Conservation (phyloP, 2,113 vertebrate genomes). For the Erpornis zantholeuca region DNA sequence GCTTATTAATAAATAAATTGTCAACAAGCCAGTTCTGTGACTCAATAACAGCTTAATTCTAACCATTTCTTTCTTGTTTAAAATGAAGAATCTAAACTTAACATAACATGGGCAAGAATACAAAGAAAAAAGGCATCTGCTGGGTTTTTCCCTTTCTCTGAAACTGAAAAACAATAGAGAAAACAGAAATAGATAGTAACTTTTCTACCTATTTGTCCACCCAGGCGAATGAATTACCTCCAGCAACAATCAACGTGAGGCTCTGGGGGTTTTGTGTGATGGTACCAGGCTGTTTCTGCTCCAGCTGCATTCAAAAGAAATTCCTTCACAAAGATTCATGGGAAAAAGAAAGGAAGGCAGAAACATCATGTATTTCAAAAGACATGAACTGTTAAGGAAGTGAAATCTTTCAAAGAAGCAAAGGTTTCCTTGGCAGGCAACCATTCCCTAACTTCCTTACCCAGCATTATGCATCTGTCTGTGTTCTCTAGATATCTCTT, state of each 20-base stretch:
- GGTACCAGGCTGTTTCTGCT: neutral
- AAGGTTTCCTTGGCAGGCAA: neutral
- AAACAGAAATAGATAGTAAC: neutral
- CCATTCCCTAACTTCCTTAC: neutral
- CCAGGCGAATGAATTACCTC: neutral
- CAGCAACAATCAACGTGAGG: neutral
- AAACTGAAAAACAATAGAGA: neutral
- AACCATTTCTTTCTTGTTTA: neutral
- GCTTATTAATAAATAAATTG: slow-evolving; percentile 4
- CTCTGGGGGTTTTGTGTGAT: neutral
- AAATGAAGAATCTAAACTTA: neutral
- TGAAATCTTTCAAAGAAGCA: neutral
- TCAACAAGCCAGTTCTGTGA: neutral
- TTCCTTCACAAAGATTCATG: neutral
- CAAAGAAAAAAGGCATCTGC: rapidly evolving
- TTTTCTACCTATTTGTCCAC: neutral
- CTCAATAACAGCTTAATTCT: neutral
- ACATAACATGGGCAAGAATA: neutral
- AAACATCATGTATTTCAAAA: neutral
- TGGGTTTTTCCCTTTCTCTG: neutral
- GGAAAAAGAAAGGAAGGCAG: neutral
- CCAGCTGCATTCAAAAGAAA: neutral
- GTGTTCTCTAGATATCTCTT: neutral
- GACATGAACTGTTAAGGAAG: neutral
- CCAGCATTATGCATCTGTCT: neutral